Conservation (phyloP, 2,113 vertebrate species). For the Atractosteus spatula region DNA sequence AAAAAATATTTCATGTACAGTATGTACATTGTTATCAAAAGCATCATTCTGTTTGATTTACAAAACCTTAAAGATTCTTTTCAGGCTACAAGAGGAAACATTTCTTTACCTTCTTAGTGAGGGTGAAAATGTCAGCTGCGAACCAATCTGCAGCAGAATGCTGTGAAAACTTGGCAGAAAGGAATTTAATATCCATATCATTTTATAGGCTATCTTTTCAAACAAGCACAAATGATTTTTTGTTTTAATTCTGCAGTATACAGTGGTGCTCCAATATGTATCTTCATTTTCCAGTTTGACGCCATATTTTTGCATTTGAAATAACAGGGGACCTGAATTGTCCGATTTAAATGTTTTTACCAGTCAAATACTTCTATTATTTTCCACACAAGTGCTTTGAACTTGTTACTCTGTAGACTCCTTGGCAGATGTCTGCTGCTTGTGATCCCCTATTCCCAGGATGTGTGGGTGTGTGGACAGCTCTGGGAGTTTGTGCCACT, state of each 20-base stretch:
- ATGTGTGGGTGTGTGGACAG: constrained; percentile 6
- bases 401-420: neutral
- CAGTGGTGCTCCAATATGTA: too few relatives aligned
- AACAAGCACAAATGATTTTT: constrained; percentile 44
- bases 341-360: constrained; percentile 6
- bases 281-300: too few relatives aligned
- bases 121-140: constrained; percentile 1
- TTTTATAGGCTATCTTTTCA: constrained; percentile 7
- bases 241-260: neutral
- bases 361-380: neutral
- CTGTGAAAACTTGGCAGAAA: neutral
- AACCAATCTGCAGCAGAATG: neutral
- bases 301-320: too few relatives aligned
- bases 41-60: too few relatives aligned
- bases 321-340: too few relatives aligned
- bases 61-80: constrained; percentile 13
- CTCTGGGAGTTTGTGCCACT: constrained; percentile 6
- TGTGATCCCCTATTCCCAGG: neutral
- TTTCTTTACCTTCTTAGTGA: constrained; percentile 21
- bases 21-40: too few relatives aligned
- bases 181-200: neutral
- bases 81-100: constrained; percentile 48
- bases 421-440: constrained; percentile 3
- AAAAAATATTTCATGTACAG: too few relatives aligned
- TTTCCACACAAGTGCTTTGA: constrained; percentile 10